These are phyloP conservation scores for Myrmophylax atrothorax DNA, from an alignment of 2,113 vertebrate species.

Conservation along the genomic window DNA sequence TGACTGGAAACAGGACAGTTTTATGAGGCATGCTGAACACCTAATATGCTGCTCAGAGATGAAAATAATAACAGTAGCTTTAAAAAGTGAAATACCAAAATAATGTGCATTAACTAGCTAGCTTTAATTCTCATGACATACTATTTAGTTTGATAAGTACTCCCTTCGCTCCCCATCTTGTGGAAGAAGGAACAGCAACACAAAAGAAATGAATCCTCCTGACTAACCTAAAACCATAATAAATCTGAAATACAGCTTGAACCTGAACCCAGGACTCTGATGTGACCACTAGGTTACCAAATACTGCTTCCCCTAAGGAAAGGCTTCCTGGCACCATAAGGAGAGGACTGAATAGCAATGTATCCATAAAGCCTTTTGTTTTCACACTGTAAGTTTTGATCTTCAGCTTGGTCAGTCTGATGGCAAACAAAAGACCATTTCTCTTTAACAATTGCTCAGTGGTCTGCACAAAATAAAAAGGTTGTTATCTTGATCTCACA, in stretches of 20 bases:
- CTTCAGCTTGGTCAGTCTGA: neutral
- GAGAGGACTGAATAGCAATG: neutral
- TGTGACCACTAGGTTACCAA: neutral
- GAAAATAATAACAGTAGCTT: neutral
- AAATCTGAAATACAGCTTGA: neutral
- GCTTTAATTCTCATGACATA: neutral
- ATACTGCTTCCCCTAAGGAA: neutral
- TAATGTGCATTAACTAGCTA: neutral
- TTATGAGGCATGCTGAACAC: neutral
- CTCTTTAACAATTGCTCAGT: neutral
- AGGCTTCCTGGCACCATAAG: neutral
- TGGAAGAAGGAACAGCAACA: neutral
- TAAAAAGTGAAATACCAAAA: neutral
- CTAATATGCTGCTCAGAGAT: neutral
- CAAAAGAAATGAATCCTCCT: neutral
- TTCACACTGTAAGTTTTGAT: neutral
- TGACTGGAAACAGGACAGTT: neutral
- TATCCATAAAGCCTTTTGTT: neutral
- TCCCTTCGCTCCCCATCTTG: neutral
- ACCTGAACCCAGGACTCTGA: neutral
- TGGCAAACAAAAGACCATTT: neutral
- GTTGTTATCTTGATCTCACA: neutral
- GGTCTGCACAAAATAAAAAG: constrained; percentile 5
- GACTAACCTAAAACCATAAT: neutral
- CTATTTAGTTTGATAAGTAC: neutral